A percentile compares a stretch with the other conserved stretches of the same genome.
These are phyloP conservation scores for Aquatica leii DNA, from an alignment of 2,888 invertebrate species.

Conservation along the genomic window DNA sequence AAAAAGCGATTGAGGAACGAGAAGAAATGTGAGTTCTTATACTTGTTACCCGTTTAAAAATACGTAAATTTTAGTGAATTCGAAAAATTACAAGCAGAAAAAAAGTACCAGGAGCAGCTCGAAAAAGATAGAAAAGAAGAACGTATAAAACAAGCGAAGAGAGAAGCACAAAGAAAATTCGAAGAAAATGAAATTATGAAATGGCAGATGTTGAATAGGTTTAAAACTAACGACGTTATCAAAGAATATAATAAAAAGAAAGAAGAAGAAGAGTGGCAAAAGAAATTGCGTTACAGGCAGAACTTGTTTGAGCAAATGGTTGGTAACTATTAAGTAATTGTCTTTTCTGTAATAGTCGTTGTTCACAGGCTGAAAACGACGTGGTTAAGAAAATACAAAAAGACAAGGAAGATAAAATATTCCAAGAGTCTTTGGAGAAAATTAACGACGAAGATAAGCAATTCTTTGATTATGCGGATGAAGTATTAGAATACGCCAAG, in stretches of 20 bases:
- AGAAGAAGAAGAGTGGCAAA: constrained; percentile 57
- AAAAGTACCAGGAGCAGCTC: constrained; percentile 52
- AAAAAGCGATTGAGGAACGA: constrained; percentile 63
- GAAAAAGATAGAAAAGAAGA: constrained; percentile 48
- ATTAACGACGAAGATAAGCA: constrained; percentile 63
- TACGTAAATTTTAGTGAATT: constrained; percentile 54
- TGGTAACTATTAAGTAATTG: constrained; percentile 4
- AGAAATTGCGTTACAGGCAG: constrained; percentile 60
- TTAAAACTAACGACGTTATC: constrained; percentile 64
- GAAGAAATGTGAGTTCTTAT: constrained; percentile 51
- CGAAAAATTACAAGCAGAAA: constrained; percentile 53
- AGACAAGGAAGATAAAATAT: constrained; percentile 44
- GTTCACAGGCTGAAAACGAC: constrained; percentile 45
- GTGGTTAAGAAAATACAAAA: constrained; percentile 26
- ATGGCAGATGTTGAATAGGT: constrained; percentile 68
- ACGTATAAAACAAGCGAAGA: constrained; percentile 51
- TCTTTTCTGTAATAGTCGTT: neutral
- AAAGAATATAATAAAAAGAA: constrained; percentile 60
- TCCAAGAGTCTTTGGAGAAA: constrained; percentile 57
- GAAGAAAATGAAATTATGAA: constrained; percentile 61
- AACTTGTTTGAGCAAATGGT: constrained; percentile 64
- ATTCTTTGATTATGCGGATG: constrained; percentile 64
- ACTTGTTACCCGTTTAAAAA: neutral
- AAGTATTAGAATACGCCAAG: constrained; percentile 61
- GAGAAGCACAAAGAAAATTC: constrained; percentile 53